Base-by-base conservation (phyloP, 2,113 vertebrate species). In the Spea multiplicata region DNA sequence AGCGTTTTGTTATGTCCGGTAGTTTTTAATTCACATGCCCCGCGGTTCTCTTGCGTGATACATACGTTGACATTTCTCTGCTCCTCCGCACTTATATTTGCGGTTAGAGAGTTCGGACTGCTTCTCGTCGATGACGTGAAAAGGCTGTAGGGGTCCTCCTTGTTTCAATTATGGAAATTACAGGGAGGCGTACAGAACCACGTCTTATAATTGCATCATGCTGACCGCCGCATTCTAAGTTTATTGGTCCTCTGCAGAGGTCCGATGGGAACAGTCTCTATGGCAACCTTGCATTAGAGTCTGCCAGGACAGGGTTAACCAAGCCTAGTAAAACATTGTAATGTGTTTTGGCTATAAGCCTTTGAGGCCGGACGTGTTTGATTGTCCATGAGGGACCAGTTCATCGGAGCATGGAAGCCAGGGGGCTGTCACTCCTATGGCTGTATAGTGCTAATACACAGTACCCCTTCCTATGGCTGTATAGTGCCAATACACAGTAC, bases 321-420 rank as follows among this genome's bases (percentile, higher is more conserved):
- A 53, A 71, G 62, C 70, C 16, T 66, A 73, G 53, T 59, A 67
- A 73, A 73, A 68, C 44, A 9, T 8, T 59, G 64, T 73, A 80
- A 73, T 73, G 71, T 53, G 53, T 73, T 73, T 80, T 79, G 77
- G 77, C 77, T 59, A 30, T 64, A 44, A 53, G 69, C 55, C 76
- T 78, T 68, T 71, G 46, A 44, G 67, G 30, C 45, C 48, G 45
- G 77, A 66, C 70, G 70, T 67, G 69, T 72, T 52, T 72, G 68
- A 78, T 67, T 65, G 59, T 71, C 47, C 76, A 79, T 10, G 8
- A 47, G 59, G 69, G 76, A 73, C 48, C 76, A 4, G 76, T 71
- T 67, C 69, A 71, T 78, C 59, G 45, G 61, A n/a, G 70, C 77
- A 44, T 14, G 50, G 48, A 45, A 67, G 57, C 77, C n/a, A 17